Base-by-base conservation (phyloP, 2,113 vertebrate species). In the Nyctibius bracteatus region DNA sequence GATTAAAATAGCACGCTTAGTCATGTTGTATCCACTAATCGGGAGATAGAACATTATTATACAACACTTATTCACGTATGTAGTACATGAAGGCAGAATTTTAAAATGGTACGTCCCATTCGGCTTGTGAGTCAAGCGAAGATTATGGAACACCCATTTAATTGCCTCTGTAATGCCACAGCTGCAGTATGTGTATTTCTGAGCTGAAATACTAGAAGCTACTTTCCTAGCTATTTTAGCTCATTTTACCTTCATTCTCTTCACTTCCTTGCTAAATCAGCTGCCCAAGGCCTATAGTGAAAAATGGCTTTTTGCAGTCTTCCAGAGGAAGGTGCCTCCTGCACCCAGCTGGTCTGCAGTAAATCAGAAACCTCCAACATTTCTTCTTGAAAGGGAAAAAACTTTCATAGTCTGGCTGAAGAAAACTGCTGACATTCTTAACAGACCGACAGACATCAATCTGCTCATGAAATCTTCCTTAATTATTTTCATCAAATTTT, bases 81-180 rank as follows among this genome's bases (percentile, higher is more conserved):
- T 92, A 82, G 78, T 62, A 62, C 78, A 95, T 72, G 93, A 91
- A 97, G 75, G 62, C 92, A 92, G 81, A 89, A 92, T 92, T 94
- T 91, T 92, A 28, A 95, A 87, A 88, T 63, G 63, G 79, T 95
- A 61, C 79, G 3, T 92, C 82, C 75, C 90, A 92, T 94, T 94
- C 1, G 55, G 78, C 73, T 88, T 87, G 80, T 96, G 95, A 97
- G 89, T 96, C 93, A 95, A 91, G 78, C 15, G 7, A 81, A 95
- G 84, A 94, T 96, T 96, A 75, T 95, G 87, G 89, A 94, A 96
- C 95, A 96, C 95, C 93, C 95, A 94, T 96, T 97, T 97, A 96
- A 97, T 96, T 97, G 91, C 88, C 62, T 90, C 95, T 90, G 94
- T 94, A 94, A 95, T 93, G 88, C 81, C 93, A 79, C 96, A 97